These are phyloP conservation scores for Heliconius melpomene DNA, from an alignment of 1,140 invertebrate species.

Conservation along the genomic window DNA sequence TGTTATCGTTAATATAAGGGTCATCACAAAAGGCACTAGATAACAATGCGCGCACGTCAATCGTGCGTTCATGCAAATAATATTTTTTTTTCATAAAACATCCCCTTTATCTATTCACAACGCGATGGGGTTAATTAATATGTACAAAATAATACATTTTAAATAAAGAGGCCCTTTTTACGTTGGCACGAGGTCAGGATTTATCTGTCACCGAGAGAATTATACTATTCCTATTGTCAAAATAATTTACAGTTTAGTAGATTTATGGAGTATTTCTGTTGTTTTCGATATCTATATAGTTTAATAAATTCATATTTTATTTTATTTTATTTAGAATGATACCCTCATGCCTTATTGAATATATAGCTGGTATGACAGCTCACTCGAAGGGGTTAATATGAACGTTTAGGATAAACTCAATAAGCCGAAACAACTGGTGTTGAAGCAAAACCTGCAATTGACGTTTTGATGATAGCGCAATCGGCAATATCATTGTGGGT, in stretches of 20 bases:
- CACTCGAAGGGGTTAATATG: constrained; percentile 79
- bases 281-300: constrained; percentile 62
- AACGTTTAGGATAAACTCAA: constrained; percentile 78
- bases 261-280: constrained; percentile 70
- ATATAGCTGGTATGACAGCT: constrained; percentile 72
- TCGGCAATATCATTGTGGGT: constrained; percentile 54
- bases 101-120: constrained; percentile 74
- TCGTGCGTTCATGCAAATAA: constrained; percentile 80
- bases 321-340: constrained; percentile 38
- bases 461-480: constrained; percentile 71
- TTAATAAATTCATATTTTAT: constrained; percentile 68
- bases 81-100: constrained; percentile 72
- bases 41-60: constrained; percentile 79
- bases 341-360: constrained; percentile 71
- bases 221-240: constrained; percentile 70
- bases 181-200: constrained; percentile 71
- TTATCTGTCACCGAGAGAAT: constrained; percentile 76
- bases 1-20: constrained; percentile 75
- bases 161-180: constrained; percentile 76
- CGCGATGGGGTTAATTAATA: constrained; percentile 80
- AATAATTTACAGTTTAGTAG: constrained; percentile 60
- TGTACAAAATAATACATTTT: constrained; percentile 78
- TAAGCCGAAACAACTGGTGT: constrained; percentile 79
- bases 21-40: constrained; percentile 80
- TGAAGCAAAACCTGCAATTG: constrained; percentile 76